Evolutionary conservation across 2,888 invertebrate genomes (phyloP).

Genomic region (Nomada lathburiana): DNA sequence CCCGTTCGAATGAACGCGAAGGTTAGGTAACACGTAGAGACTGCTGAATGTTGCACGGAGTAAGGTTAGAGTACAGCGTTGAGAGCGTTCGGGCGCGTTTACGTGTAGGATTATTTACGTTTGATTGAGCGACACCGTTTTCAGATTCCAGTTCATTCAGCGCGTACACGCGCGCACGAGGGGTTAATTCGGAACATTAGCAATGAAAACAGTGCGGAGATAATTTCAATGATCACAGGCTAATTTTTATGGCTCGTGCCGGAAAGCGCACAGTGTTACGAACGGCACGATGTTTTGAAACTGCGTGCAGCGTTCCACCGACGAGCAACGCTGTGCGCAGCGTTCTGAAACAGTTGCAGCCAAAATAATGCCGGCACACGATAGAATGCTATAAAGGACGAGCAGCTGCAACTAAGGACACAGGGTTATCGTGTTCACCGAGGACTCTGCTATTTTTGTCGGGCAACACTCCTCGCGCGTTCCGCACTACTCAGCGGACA

Average conservation of each 20-base stretch:
- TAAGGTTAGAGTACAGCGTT: constrained; percentile 45
- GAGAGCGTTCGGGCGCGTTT: neutral
- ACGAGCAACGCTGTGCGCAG: constrained; percentile 40
- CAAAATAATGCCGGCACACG: constrained; percentile 41
- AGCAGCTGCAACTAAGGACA: constrained; percentile 25
- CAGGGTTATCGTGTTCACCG: constrained; percentile 10
- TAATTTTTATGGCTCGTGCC: constrained; percentile 15
- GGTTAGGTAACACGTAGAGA: constrained; percentile 37
- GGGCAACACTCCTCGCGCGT: constrained; percentile 45
- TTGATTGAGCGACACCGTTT: neutral
- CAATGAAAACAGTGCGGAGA: neutral
- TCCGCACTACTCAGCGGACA: constrained; percentile 46
- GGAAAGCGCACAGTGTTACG: constrained; percentile 3
- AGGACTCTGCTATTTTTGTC: constrained; percentile 65
- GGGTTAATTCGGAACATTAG: neutral
- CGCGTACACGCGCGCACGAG: neutral
- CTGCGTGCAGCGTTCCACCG: constrained; percentile 19
- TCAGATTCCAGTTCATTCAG: neutral
- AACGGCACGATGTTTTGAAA: constrained; percentile 44
- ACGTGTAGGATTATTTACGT: neutral
- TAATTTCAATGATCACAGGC: constrained; percentile 31
- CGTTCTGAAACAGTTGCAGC: constrained; percentile 16
- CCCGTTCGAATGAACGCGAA: constrained; percentile 2
- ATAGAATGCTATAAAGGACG: constrained; percentile 38
- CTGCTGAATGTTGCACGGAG: constrained; percentile 5